phyloP scores from a whole-genome alignment of 1,140 invertebrate species.

The Microplitis mediator region DNA sequence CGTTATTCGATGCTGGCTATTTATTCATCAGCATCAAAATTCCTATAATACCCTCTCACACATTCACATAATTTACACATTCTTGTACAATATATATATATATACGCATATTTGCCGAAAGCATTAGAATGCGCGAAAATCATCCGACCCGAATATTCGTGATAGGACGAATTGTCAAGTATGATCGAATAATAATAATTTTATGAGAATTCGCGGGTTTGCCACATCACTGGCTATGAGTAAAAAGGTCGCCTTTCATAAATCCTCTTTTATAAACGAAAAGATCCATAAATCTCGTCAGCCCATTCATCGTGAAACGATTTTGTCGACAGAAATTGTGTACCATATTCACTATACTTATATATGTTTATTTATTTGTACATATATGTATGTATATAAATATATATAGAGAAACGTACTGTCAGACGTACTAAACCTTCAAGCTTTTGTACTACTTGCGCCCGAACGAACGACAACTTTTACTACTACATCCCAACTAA shows the following conservation, averaged over 20 bases:
- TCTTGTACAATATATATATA: too few relatives aligned
- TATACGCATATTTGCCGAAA: not conserved
- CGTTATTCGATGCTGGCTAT: not conserved
- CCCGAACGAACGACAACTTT: not conserved
- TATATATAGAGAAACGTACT: not conserved
- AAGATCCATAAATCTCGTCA: not conserved
- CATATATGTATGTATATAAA: too few relatives aligned
- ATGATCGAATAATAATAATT: not conserved
- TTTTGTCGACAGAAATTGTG: not conserved
- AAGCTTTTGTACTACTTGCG: conserved; percentile 1
- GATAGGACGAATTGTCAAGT: not conserved
- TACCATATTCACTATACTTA: not conserved
- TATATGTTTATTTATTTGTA: too few relatives aligned
- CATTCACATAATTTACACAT: not conserved
- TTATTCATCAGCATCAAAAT: not conserved
- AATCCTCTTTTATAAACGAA: not conserved
- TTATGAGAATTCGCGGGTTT: not conserved
- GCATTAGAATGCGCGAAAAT: not conserved
- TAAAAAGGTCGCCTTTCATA: not conserved
- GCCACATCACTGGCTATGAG: not conserved
- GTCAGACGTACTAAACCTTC: not conserved
- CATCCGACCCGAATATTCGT: not conserved
- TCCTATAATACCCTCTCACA: not conserved
- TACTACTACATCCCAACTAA: not conserved
- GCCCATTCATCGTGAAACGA: not conserved